Evolutionary conservation across 2,113 vertebrate species (phyloP).

Genomic region (Lophochroa leadbeateri): DNA sequence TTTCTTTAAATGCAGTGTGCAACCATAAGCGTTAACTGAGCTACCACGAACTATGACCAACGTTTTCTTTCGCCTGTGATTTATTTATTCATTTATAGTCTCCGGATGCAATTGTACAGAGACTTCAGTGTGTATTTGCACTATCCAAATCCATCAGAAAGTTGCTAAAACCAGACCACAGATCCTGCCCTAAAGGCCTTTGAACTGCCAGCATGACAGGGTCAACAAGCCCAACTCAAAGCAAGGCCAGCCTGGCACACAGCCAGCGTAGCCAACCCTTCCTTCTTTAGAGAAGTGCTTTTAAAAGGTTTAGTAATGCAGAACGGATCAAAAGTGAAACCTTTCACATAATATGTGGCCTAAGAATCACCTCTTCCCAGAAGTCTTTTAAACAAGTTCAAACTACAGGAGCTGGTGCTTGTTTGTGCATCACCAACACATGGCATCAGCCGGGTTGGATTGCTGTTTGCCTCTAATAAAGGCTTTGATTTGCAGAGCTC

Average conservation of each 20-base stretch:
- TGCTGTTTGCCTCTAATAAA: rapidly evolving
- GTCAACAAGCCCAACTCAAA: neutral
- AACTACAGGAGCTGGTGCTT: neutral
- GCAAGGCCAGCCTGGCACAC: neutral
- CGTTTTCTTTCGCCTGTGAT: neutral
- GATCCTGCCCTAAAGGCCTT: neutral
- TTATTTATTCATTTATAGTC: neutral
- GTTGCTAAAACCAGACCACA: constrained; percentile 35
- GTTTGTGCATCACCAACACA: neutral
- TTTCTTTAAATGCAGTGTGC: neutral
- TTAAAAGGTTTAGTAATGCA: neutral
- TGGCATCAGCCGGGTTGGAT: neutral
- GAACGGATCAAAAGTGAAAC: neutral
- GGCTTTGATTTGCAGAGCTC: neutral
- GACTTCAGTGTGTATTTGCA: neutral
- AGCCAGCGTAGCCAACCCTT: neutral
- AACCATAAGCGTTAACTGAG: neutral
- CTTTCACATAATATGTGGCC: neutral
- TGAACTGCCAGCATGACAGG: neutral
- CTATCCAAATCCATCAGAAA: neutral
- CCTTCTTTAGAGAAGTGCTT: neutral
- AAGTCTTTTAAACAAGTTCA: neutral
- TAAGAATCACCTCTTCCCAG: neutral
- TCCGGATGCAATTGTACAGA: neutral
- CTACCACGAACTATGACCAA: neutral